Conservation (phyloP, 2,797 vertebrate genomes). For the Megaceryle alcyon region DNA sequence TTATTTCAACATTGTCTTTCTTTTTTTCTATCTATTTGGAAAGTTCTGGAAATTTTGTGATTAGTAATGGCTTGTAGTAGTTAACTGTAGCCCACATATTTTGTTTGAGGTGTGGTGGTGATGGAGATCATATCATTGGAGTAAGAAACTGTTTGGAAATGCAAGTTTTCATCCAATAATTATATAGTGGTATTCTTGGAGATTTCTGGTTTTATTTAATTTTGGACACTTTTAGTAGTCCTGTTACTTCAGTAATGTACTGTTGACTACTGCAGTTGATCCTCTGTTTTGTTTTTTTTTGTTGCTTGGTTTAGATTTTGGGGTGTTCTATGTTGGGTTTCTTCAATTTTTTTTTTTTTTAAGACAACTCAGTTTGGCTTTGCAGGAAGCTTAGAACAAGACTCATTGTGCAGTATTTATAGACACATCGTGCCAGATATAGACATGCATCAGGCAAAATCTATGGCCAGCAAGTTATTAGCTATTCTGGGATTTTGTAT, state of each 20-base stretch:
- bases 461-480: background rate
- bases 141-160: background rate
- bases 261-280: background rate
- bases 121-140: background rate
- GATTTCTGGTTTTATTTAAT: background rate
- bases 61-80: background rate
- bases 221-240: background rate
- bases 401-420: background rate
- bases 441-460: background rate
- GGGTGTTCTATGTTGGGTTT: background rate
- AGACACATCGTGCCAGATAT: background rate
- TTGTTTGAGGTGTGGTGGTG: background rate
- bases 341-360: background rate
- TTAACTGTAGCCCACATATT: fast-evolving
- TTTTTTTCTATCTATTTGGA: background rate
- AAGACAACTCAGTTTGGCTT: background rate
- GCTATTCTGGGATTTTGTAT: background rate
- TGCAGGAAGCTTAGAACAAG: background rate
- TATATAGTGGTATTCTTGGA: background rate
- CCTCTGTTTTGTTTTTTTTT: background rate
- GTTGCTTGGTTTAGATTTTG: background rate
- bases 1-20: background rate
- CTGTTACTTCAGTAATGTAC: background rate
- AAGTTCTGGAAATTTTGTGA: background rate
- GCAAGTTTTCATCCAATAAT: background rate